phyloP scores from a whole-genome alignment of 2,797 vertebrate species.

The Acridotheres tristis region DNA sequence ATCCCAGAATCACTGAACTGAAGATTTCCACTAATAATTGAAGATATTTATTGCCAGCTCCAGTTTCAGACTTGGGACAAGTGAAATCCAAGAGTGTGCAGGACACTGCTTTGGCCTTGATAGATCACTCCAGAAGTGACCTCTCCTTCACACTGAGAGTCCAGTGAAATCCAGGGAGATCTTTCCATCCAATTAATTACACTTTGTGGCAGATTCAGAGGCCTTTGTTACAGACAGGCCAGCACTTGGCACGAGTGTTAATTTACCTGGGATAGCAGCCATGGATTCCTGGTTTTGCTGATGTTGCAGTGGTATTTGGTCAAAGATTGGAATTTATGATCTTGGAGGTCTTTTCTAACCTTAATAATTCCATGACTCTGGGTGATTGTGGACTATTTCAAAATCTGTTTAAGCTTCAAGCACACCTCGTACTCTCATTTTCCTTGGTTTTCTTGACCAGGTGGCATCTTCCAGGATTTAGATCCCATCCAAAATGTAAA shows the following conservation, averaged over 20 bases:
- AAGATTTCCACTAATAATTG: not conserved
- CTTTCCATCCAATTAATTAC: not conserved
- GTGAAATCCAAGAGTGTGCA: not conserved
- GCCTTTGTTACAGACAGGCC: conserved; percentile 4
- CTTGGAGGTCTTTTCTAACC: not conserved
- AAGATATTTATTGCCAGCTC: not conserved
- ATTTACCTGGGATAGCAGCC: conserved; percentile 18
- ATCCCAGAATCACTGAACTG: not conserved
- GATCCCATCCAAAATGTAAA: not conserved
- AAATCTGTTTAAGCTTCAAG: not conserved
- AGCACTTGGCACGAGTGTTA: not conserved
- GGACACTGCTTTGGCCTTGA: not conserved
- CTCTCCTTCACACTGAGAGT: not conserved
- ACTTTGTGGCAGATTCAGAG: not conserved
- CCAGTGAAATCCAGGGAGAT: not conserved
- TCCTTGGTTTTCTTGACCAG: not conserved
- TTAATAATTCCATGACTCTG: not conserved
- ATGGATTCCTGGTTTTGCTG: not conserved
- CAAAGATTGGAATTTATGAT: not conserved
- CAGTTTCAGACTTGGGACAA: not conserved
- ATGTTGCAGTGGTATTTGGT: not conserved
- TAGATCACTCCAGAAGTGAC: not conserved
- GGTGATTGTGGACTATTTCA: not conserved
- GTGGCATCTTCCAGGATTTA: not conserved
- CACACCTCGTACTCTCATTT: not conserved